Conservation (phyloP, 2,888 invertebrate species). For the Ellobium chinense region DNA sequence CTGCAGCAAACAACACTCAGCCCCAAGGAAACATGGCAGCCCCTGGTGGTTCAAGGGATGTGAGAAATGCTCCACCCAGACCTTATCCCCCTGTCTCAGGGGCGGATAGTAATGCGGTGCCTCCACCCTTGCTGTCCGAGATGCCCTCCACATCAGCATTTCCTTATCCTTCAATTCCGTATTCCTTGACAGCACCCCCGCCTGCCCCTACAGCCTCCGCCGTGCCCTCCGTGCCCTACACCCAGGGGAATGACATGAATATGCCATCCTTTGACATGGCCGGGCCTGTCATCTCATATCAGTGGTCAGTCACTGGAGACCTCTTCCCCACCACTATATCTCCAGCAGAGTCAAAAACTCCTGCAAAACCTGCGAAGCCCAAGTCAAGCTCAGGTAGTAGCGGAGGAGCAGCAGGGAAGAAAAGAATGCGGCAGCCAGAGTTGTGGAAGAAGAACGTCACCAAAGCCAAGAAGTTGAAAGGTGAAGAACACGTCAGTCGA, state of each 20-base stretch:
- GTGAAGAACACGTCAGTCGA: slow-evolving; percentile 31
- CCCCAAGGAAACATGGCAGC: slow-evolving; percentile 3
- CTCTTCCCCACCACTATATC: background rate
- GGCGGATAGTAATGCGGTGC: background rate
- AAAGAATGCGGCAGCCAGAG: slow-evolving; percentile 9
- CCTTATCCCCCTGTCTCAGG: background rate
- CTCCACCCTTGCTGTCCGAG: slow-evolving; percentile 19
- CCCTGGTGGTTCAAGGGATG: background rate
- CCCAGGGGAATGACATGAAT: background rate
- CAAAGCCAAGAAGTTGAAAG: slow-evolving; percentile 27
- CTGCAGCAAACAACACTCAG: background rate
- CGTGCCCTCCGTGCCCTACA: background rate
- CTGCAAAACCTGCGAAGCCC: background rate
- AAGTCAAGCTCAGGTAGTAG: background rate
- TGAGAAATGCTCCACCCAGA: slow-evolving; percentile 12
- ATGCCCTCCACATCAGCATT: slow-evolving; percentile 27
- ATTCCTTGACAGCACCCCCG: slow-evolving; percentile 18
- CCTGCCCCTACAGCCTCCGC: slow-evolving; percentile 23
- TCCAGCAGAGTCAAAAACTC: background rate
- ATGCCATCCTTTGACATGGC: slow-evolving; percentile 3
- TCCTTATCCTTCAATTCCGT: slow-evolving; percentile 17
- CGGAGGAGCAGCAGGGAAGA: slow-evolving; percentile 20
- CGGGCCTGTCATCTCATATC: background rate
- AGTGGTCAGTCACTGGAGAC: slow-evolving; percentile 7
- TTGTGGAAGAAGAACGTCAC: slow-evolving; percentile 39